Percentiles rank a stretch among this genome's conserved stretches.
Evolutionary conservation across 2,113 vertebrate genomes (phyloP).

Genomic region (Melanostigma gelatinosum): DNA sequence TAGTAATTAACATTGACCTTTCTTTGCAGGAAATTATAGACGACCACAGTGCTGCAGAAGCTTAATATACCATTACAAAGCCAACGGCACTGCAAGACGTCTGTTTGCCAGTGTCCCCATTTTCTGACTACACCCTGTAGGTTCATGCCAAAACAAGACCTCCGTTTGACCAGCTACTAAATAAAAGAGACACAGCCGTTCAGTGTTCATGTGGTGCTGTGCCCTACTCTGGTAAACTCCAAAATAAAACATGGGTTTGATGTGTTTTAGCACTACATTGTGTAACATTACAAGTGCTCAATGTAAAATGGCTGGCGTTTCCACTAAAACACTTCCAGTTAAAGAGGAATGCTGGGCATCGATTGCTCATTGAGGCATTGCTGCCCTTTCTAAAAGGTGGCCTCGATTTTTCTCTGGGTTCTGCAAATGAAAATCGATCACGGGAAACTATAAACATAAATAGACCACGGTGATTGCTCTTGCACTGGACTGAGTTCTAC

Average conservation of each 20-base stretch:
- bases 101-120: slow-evolving; percentile 8
- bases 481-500: slow-evolving; percentile 8
- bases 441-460: slow-evolving; percentile 61
- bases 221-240: slow-evolving; percentile 1
- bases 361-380: slow-evolving; percentile 37
- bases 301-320: slow-evolving; percentile 3
- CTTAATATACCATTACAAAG: slow-evolving; percentile 19
- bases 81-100: background rate
- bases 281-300: slow-evolving; percentile 4
- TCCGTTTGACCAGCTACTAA: slow-evolving; percentile 27
- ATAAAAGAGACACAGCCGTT: slow-evolving; percentile 43
- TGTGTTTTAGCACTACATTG: slow-evolving; percentile 1
- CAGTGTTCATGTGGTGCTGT: slow-evolving; percentile 18
- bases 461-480: slow-evolving; percentile 44
- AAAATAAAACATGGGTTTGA: slow-evolving; percentile 14
- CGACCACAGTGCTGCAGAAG: background rate
- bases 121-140: slow-evolving; percentile 22
- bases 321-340: background rate
- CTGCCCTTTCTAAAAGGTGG: slow-evolving; percentile 38
- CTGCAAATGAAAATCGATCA: slow-evolving; percentile 64
- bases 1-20: slow-evolving; percentile 51
- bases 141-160: slow-evolving; percentile 45
- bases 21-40: slow-evolving; percentile 39
- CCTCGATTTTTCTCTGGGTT: slow-evolving; percentile 40
- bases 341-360: slow-evolving; percentile 16